These are phyloP conservation scores for Megaleporinus macrocephalus DNA, from an alignment of 2,113 vertebrate genomes.

Conservation along the genomic window DNA sequence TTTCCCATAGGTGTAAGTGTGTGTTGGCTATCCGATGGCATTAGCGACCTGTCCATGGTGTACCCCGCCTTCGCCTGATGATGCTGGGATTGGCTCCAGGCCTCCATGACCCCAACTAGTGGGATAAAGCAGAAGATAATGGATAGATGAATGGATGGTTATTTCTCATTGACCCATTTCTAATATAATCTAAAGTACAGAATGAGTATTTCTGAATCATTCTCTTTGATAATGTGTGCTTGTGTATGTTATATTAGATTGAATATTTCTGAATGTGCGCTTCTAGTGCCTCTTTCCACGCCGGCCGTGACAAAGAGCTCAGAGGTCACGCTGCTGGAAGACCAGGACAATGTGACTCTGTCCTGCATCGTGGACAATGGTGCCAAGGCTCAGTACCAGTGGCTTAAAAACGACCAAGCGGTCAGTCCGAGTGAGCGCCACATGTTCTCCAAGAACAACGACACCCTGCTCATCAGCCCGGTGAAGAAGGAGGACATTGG, in stretches of 20 bases:
- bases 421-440: constrained; percentile 62
- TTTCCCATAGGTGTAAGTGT: too few relatives aligned
- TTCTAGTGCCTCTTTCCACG: constrained; percentile 72
- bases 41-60: too few relatives aligned
- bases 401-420: constrained; percentile 65
- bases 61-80: too few relatives aligned
- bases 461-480: constrained; percentile 70
- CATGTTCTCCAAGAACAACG: constrained; percentile 64
- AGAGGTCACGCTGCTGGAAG: constrained; percentile 69
- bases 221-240: too few relatives aligned
- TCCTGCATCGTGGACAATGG: constrained; percentile 74
- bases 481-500: constrained; percentile 79
- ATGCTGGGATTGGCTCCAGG: too few relatives aligned
- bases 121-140: too few relatives aligned
- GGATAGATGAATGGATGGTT: too few relatives aligned
- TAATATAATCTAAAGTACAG: too few relatives aligned
- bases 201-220: too few relatives aligned
- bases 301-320: constrained; percentile 71
- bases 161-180: too few relatives aligned
- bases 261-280: background rate
- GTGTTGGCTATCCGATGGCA: too few relatives aligned
- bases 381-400: constrained; percentile 72
- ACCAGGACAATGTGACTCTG: constrained; percentile 75
- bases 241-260: background rate
- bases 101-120: too few relatives aligned